phyloP scores from a whole-genome alignment of 2,888 invertebrate genomes.

The Cataglyphis altisquamis region DNA sequence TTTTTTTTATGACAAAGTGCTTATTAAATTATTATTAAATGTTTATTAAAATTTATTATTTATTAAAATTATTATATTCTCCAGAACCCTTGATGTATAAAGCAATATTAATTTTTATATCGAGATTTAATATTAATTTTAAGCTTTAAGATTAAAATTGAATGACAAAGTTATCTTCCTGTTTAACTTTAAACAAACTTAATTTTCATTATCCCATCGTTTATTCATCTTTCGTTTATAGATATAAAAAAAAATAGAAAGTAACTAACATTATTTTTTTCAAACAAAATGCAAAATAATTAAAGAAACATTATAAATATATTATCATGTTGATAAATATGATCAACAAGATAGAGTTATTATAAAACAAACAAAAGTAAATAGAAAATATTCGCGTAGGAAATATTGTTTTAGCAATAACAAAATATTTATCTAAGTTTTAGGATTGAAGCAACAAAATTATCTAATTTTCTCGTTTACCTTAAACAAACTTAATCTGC shows the following conservation, averaged over 20 bases:
- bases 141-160: neutral
- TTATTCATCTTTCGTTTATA: neutral
- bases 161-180: constrained; percentile 7
- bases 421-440: neutral
- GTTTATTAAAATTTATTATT: too few relatives aligned
- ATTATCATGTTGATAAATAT: too few relatives aligned
- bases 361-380: neutral
- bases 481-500: neutral
- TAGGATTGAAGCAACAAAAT: neutral
- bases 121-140: too few relatives aligned
- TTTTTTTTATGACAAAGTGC: neutral
- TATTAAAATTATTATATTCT: too few relatives aligned
- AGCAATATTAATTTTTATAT: too few relatives aligned
- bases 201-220: too few relatives aligned
- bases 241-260: constrained; percentile 35
- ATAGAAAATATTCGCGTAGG: neutral
- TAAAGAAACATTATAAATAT: neutral
- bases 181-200: neutral
- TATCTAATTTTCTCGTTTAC: neutral
- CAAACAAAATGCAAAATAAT: neutral
- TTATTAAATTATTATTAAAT: too few relatives aligned
- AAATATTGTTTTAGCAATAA: neutral
- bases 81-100: too few relatives aligned
- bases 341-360: neutral
- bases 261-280: constrained; percentile 2